Percentiles rank a stretch among this genome's conserved stretches.
Evolutionary conservation across 2,797 vertebrate species (phyloP).

Genomic region (Furcifer pardalis): DNA sequence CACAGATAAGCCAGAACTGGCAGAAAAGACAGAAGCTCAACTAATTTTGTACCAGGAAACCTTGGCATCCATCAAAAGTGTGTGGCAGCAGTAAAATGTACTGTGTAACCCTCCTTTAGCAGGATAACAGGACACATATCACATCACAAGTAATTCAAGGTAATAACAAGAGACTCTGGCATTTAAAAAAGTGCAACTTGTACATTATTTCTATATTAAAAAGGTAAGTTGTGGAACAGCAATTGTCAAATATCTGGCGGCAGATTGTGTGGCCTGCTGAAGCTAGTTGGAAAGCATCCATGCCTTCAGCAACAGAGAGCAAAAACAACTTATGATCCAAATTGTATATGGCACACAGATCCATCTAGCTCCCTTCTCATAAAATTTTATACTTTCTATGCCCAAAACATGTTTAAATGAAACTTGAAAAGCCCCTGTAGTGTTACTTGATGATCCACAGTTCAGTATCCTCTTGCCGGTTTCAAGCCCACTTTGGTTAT

Average conservation of each 20-base stretch:
- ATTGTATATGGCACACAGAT: not conserved
- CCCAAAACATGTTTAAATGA: not conserved
- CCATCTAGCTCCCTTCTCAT: not conserved
- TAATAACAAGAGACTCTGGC: not conserved
- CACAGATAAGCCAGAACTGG: slow-evolving; percentile 18
- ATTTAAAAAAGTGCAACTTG: not conserved
- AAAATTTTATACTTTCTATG: not conserved
- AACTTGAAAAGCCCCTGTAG: not conserved
- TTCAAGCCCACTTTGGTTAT: not conserved
- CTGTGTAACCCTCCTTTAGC: not conserved
- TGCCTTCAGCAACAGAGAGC: slow-evolving; percentile 23
- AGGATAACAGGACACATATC: slow-evolving; percentile 12
- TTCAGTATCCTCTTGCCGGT: not conserved
- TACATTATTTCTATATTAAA: slow-evolving; percentile 33
- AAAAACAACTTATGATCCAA: not conserved
- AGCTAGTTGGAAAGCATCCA: not conserved
- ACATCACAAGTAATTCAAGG: slow-evolving; percentile 21
- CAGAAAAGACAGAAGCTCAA: not conserved
- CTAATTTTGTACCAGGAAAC: slow-evolving; percentile 15
- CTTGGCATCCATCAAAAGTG: slow-evolving; percentile 22
- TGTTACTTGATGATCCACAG: not conserved
- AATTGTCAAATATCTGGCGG: not conserved
- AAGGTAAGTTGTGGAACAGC: slow-evolving; percentile 6
- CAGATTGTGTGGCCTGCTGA: too few species aligned
- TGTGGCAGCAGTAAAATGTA: slow-evolving; percentile 13